Percentiles rank a stretch among this genome's conserved stretches.
These are phyloP conservation scores for Mechanitis messenoides DNA, from an alignment of 2,888 invertebrate genomes.

Conservation along the genomic window DNA sequence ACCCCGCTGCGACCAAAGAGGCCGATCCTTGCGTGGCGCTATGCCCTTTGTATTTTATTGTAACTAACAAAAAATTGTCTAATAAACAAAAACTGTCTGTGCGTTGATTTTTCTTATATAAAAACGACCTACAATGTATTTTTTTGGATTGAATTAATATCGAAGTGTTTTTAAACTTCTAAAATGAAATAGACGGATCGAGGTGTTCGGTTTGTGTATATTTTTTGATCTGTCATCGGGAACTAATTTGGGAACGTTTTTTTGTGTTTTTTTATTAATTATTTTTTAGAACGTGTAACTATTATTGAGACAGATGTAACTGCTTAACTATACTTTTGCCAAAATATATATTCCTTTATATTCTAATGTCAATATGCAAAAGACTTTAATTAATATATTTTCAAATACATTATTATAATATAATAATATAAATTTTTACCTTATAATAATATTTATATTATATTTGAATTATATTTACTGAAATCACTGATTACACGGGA, in stretches of 20 bases:
- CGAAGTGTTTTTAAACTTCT: constrained; percentile 7
- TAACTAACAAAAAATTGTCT: constrained; percentile 46
- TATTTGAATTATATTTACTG: constrained; percentile 8
- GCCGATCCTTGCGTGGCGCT: constrained; percentile 67
- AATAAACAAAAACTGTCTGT: constrained; percentile 30
- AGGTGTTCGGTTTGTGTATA: constrained; percentile 16
- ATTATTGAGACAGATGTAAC: not conserved
- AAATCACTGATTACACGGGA: constrained; percentile 58
- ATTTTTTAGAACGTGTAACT: constrained; percentile 52
- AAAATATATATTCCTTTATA: no score
- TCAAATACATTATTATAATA: no score
- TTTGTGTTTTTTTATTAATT: constrained; percentile 67
- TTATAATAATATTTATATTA: not conserved
- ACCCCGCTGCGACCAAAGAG: constrained; percentile 62
- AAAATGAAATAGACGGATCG: not conserved
- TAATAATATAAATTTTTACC: no score
- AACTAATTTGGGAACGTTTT: constrained; percentile 73
- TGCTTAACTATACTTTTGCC: not conserved
- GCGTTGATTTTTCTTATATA: constrained; percentile 12
- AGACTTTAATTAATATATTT: no score
- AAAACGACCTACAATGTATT: constrained; percentile 5
- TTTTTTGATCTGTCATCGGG: constrained; percentile 70
- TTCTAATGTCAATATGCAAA: no score
- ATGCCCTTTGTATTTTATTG: constrained; percentile 46
- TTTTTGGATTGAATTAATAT: constrained; percentile 4